phyloP scores from a whole-genome alignment of 2,888 invertebrate genomes.

The Hanleya hanleyi region DNA sequence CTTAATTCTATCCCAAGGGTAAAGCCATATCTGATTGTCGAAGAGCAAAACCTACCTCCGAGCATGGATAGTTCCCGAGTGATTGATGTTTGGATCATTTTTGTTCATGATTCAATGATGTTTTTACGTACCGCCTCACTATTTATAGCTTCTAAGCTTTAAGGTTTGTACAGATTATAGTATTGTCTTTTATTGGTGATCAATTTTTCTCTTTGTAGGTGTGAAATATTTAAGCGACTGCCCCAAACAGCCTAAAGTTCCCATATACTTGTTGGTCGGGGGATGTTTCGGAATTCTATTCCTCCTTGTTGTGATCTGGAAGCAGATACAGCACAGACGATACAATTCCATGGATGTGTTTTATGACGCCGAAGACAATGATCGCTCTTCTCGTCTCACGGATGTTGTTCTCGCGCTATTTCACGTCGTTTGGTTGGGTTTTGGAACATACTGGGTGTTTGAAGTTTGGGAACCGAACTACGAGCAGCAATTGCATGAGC shows the following conservation, averaged over 20 bases:
- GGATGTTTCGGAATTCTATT: conserved; percentile 84
- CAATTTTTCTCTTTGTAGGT: conserved; percentile 76
- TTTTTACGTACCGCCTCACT: too few species aligned
- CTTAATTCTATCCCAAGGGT: too few species aligned
- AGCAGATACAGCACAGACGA: conserved; percentile 79
- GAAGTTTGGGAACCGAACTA: conserved; percentile 86
- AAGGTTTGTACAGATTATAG: too few species aligned
- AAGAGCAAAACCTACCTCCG: too few species aligned
- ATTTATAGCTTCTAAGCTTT: too few species aligned
- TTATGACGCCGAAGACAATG: conserved; percentile 54
- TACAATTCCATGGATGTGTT: conserved; percentile 67
- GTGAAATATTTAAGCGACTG: conserved; percentile 87
- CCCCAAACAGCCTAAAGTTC: conserved; percentile 84
- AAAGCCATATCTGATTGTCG: too few species aligned
- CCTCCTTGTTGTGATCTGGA: conserved; percentile 77
- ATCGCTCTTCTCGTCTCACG: conserved; percentile 79
- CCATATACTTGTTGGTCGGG: conserved; percentile 88
- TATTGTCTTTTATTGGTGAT: too few species aligned
- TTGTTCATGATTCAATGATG: too few species aligned
- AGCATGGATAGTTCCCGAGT: too few species aligned
- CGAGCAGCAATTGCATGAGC: conserved; percentile 82
- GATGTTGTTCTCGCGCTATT: conserved; percentile 82
- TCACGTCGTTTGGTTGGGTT: conserved; percentile 83
- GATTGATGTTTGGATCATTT: too few species aligned
- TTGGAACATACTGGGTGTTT: conserved; percentile 87